Evolutionary conservation across 2,888 invertebrate species (phyloP).

Genomic region (Rhamnusium bicolor): DNA sequence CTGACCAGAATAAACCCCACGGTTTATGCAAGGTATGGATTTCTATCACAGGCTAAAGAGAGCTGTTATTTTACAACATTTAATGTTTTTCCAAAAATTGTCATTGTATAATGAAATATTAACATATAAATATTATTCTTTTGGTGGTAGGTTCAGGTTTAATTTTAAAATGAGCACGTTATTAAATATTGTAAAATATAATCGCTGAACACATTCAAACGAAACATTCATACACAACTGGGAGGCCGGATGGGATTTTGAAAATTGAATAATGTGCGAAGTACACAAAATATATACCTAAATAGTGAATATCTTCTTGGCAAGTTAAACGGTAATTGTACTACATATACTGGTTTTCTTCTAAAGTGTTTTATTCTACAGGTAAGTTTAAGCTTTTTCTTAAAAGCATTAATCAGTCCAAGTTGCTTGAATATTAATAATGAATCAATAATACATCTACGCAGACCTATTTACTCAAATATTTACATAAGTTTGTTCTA

Average conservation of each 20-base stretch:
- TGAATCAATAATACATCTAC: slow-evolving; percentile 58
- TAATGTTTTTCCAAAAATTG: slow-evolving; percentile 15
- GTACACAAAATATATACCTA: slow-evolving; percentile 36
- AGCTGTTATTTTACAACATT: slow-evolving; percentile 41
- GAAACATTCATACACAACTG: slow-evolving; percentile 49
- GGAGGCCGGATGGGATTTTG: slow-evolving; percentile 41
- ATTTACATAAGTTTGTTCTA: slow-evolving; percentile 58
- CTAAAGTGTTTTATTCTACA: slow-evolving; percentile 51
- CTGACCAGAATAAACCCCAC: slow-evolving; percentile 50
- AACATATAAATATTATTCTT: neutral
- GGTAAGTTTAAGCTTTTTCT: slow-evolving; percentile 57
- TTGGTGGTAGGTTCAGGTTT: neutral
- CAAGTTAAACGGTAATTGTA: slow-evolving; percentile 67
- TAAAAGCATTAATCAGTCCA: slow-evolving; percentile 68
- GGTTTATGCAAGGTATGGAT: slow-evolving; percentile 50
- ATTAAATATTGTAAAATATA: slow-evolving; percentile 48
- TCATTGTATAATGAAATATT: neutral
- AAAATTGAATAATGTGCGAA: slow-evolving; percentile 15
- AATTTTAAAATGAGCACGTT: slow-evolving; percentile 5
- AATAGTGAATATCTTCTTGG: slow-evolving; percentile 53
- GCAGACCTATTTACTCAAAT: slow-evolving; percentile 54
- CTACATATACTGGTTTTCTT: slow-evolving; percentile 58
- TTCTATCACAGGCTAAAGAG: slow-evolving; percentile 69
- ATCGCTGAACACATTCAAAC: slow-evolving; percentile 48
- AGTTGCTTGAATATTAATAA: slow-evolving; percentile 62